These are phyloP conservation scores for Orchesellides sinensis DNA, from an alignment of 2,888 invertebrate genomes.

Conservation along the genomic window DNA sequence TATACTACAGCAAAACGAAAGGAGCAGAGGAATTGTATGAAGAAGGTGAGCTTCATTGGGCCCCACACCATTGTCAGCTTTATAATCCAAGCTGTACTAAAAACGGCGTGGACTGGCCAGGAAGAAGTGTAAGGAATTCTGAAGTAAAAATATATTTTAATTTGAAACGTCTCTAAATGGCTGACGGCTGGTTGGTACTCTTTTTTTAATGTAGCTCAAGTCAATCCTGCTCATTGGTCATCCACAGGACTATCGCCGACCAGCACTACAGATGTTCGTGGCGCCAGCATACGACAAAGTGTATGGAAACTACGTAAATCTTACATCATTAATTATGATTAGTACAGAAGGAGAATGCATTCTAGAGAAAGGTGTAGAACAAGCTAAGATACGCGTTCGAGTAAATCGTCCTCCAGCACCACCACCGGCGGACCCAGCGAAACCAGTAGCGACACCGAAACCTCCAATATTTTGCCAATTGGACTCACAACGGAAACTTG, in stretches of 20 bases:
- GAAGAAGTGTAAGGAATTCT: conserved; percentile 13
- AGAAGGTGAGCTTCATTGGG: conserved; percentile 47
- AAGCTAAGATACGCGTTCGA: conserved; percentile 30
- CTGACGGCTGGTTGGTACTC: not conserved
- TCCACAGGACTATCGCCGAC: conserved; percentile 47
- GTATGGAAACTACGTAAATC: conserved; percentile 15
- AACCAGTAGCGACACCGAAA: not conserved
- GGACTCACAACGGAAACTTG: conserved; percentile 44
- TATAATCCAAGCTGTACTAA: conserved; percentile 36
- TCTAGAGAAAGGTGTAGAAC: conserved; percentile 27
- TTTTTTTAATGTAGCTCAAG: conserved; percentile 31
- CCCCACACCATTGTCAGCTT: conserved; percentile 52
- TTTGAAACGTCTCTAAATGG: not conserved
- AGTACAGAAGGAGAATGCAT: conserved; percentile 27
- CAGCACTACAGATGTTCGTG: conserved; percentile 55
- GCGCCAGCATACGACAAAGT: conserved; percentile 32
- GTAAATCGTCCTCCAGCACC: not conserved
- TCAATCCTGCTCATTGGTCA: conserved; percentile 58
- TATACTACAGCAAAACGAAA: conserved; percentile 49
- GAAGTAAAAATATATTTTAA: not conserved
- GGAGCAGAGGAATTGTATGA: conserved; percentile 38
- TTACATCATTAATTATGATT: conserved; percentile 40
- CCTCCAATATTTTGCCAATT: conserved; percentile 52
- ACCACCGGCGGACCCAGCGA: not conserved
- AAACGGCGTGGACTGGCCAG: not conserved